Evolutionary conservation across 2,888 invertebrate genomes (phyloP).

Genomic region (Drosophila stalkeri): DNA sequence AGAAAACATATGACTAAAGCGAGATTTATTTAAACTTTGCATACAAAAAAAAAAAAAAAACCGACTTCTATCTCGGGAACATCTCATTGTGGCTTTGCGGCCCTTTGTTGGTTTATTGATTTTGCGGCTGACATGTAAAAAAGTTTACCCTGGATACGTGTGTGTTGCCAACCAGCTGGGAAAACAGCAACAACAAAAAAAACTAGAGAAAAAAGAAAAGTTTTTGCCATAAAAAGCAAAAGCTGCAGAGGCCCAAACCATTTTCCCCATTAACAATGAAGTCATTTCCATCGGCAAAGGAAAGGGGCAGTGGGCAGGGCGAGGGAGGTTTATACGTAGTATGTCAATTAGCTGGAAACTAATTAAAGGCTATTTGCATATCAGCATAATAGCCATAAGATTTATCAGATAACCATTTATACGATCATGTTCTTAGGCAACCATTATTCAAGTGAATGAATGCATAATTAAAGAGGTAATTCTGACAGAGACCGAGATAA

Average conservation of each 20-base stretch:
- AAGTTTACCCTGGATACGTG: slow-evolving; percentile 55
- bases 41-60: not conserved
- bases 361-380: slow-evolving; percentile 36
- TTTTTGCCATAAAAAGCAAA: slow-evolving; percentile 34
- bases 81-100: slow-evolving; percentile 7
- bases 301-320: not conserved
- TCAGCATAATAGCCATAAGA: slow-evolving; percentile 7
- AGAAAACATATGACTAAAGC: not conserved
- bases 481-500: not conserved
- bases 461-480: slow-evolving; percentile 5
- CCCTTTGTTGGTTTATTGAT: slow-evolving; percentile 44
- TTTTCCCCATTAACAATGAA: slow-evolving; percentile 50
- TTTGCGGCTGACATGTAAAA: slow-evolving; percentile 49
- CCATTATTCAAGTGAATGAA: slow-evolving; percentile 5
- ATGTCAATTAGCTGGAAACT: slow-evolving; percentile 30
- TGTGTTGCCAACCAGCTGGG: slow-evolving; percentile 42
- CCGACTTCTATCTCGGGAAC: slow-evolving; percentile 3
- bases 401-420: slow-evolving; percentile 22
- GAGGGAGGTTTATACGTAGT: not conserved
- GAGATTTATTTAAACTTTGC: not conserved
- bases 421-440: slow-evolving; percentile 1
- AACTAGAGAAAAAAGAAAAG: slow-evolving; percentile 12
- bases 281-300: slow-evolving; percentile 31
- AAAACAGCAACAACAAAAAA: slow-evolving; percentile 6
- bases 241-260: slow-evolving; percentile 14